Conservation (phyloP, 2,113 vertebrate genomes). For the Ornithorhynchus anatinus region DNA sequence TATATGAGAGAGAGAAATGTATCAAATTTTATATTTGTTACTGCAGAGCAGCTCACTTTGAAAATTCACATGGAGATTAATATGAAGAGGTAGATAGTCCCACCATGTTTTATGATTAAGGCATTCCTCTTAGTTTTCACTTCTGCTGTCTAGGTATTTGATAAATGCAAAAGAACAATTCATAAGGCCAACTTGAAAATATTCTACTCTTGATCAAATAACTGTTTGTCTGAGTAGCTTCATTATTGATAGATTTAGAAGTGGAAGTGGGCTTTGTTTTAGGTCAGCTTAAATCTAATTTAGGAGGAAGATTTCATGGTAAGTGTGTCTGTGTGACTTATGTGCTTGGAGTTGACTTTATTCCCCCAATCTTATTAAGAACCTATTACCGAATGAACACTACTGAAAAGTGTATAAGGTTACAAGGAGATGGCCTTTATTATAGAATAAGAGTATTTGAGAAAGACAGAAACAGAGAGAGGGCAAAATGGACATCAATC, state of each 20-base stretch:
- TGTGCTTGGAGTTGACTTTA: slow-evolving; percentile 57
- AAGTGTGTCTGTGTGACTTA: slow-evolving; percentile 67
- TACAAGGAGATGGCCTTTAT: slow-evolving; percentile 50
- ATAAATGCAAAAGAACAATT: not conserved
- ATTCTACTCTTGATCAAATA: not conserved
- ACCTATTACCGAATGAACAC: slow-evolving; percentile 60
- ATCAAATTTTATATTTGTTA: not conserved
- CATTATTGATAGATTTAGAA: slow-evolving; percentile 24
- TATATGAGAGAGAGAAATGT: no score
- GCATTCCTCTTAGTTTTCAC: rapidly evolving
- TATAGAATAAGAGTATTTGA: slow-evolving; percentile 19
- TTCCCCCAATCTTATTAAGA: slow-evolving; percentile 66
- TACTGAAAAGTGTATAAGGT: slow-evolving; percentile 42
- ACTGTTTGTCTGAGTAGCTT: not conserved
- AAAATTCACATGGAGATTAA: not conserved
- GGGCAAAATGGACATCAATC: slow-evolving; percentile 51
- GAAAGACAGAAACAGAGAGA: not conserved
- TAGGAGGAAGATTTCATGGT: slow-evolving; percentile 41
- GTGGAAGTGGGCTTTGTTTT: slow-evolving; percentile 51
- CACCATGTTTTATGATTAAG: not conserved
- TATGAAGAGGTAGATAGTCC: rapidly evolving
- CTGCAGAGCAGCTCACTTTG: not conserved
- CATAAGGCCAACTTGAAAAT: not conserved
- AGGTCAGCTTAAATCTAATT: slow-evolving; percentile 63
- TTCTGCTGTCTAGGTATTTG: not conserved